Percentiles rank a stretch among this genome's conserved stretches.
Evolutionary conservation across 2,888 invertebrate species (phyloP).

Genomic region (Coleophora flavipennella): DNA sequence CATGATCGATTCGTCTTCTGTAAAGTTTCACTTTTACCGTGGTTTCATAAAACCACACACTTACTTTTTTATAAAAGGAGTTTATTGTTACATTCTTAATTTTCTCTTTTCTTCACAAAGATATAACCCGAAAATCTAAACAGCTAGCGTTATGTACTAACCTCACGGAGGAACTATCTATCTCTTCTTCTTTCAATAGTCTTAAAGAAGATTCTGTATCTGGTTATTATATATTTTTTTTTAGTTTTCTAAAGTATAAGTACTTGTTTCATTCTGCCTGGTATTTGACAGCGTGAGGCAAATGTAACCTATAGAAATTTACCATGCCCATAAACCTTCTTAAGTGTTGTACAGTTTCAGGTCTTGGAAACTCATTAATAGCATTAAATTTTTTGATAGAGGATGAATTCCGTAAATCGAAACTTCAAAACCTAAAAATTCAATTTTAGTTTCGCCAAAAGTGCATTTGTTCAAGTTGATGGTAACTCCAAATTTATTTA

Average conservation of each 20-base stretch:
- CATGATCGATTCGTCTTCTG: no score
- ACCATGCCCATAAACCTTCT: conserved; percentile 16
- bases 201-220: no score
- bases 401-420: conserved; percentile 2
- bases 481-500: conserved; percentile 7
- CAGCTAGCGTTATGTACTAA: no score
- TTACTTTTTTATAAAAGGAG: no score
- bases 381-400: conserved; percentile 1
- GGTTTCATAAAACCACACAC: no score
- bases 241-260: conserved; percentile 8
- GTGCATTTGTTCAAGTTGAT: conserved; percentile 7
- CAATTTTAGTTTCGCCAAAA: conserved; percentile 2
- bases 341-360: conserved; percentile 9
- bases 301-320: conserved; percentile 20
- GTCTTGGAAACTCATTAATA: conserved; percentile 5
- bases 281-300: conserved; percentile 23
- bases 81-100: no score
- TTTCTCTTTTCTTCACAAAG: no score
- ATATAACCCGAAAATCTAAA: no score
- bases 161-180: no score
- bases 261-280: conserved; percentile 7
- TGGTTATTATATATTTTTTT: no score
- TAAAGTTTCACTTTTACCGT: no score
- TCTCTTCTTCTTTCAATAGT: no score
- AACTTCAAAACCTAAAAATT: conserved; percentile 7